Evolutionary conservation across 1,140 invertebrate species (phyloP).

Genomic region (Drosophila biarmipes): DNA sequence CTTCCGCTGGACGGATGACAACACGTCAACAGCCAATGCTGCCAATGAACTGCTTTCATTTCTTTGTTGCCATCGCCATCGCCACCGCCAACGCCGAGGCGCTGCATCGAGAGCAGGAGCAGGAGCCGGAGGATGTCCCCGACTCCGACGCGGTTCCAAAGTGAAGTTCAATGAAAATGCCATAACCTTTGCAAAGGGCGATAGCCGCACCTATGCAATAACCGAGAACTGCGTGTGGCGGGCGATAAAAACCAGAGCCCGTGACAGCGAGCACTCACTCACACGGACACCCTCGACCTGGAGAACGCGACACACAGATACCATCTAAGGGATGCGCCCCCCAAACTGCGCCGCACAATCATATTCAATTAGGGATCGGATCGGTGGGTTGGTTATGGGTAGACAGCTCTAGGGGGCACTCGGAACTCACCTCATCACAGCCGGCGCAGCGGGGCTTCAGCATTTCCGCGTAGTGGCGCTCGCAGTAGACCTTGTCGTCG

Average conservation of each 20-base stretch:
- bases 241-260: slow-evolving; percentile 61
- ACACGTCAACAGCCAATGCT: slow-evolving; percentile 58
- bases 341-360: slow-evolving; percentile 62
- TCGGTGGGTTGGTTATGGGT: neutral
- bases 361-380: slow-evolving; percentile 60
- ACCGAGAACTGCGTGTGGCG: slow-evolving; percentile 64
- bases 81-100: slow-evolving; percentile 6
- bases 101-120: slow-evolving; percentile 48
- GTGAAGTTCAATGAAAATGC: slow-evolving; percentile 77
- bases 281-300: slow-evolving; percentile 16
- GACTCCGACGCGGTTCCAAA: slow-evolving; percentile 34
- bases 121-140: slow-evolving; percentile 26
- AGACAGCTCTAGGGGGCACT: slow-evolving; percentile 78
- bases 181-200: slow-evolving; percentile 36
- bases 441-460: slow-evolving; percentile 96
- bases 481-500: slow-evolving; percentile 94
- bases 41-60: slow-evolving; percentile 53
- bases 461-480: slow-evolving; percentile 96
- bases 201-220: slow-evolving; percentile 67
- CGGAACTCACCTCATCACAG: slow-evolving; percentile 95
- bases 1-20: slow-evolving; percentile 49
- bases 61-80: slow-evolving; percentile 25
- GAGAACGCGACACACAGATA: slow-evolving; percentile 11
- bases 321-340: slow-evolving; percentile 32
- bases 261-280: slow-evolving; percentile 41